Base-by-base conservation (phyloP, 2,113 vertebrate species). In the Ellobius talpinus region DNA sequence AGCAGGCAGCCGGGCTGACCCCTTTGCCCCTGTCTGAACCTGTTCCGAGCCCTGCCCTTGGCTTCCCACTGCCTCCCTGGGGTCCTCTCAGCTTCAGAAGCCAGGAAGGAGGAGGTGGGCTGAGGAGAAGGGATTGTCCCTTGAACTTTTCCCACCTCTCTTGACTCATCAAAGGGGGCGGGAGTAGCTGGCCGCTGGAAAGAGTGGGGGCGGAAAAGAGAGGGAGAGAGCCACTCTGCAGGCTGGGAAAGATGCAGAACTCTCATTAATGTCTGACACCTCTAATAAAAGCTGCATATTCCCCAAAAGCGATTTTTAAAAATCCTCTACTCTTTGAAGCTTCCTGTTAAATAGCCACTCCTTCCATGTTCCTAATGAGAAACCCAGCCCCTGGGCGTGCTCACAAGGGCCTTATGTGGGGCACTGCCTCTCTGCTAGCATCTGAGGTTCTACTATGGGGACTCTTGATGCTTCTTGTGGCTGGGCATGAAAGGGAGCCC, bases 271-370 rank as follows among this genome's bases (percentile, higher is more conserved):
- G 90, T 92, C 96, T 94, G 88, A 93, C 92, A 97, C 81, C 89
- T 93, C 96, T 91, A 91, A 97, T 97, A 97, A 97, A 96, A 96
- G 93, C 86, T 58, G 90, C 39, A 66, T 93, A 92, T 96, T 97
- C 81, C 84, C 96, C 96, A 96, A 97, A 97, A 97, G 97, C 52
- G 24, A 96, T 81, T 96, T 97, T 93, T 94, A 82, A 97, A 88
- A 97, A 94, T 97, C 95, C 73, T 91, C 13, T 76, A 21, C 77
- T 90, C 97, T 97, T 97, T 97, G 97, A 97, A 97, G 95, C 87
- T 33, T 7, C 45, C 55, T 85, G 86, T 93, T 96, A 95, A 94
- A 94, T 74, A 52, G 91, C 96, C 94, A 85, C 81, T 96, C 96
- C 96, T 96, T 94, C 88, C 9, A 26, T 0, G 6, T 24, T 74